A percentile compares a stretch with the other conserved stretches of the same genome.
These are phyloP conservation scores for Noctuana brunneofusca DNA, from an alignment of 2,888 invertebrate genomes.

Conservation along the genomic window DNA sequence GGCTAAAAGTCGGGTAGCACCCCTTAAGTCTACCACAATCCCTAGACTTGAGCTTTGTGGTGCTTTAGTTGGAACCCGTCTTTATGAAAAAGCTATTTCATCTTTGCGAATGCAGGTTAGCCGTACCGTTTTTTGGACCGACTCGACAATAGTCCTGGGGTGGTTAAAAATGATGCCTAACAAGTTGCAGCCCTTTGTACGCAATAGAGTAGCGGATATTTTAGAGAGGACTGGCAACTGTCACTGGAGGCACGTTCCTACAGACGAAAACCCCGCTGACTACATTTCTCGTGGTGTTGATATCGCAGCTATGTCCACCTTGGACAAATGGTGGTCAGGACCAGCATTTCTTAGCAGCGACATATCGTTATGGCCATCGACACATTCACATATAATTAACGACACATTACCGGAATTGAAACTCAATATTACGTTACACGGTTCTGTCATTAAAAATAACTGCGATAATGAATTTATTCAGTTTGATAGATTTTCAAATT, in stretches of 20 bases:
- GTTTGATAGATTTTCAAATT: conserved; percentile 37
- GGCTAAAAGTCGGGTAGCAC: conserved; percentile 44
- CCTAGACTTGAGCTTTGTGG: conserved; percentile 48
- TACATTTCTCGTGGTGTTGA: conserved; percentile 36
- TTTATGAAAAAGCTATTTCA: conserved; percentile 40
- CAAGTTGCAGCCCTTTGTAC: conserved; percentile 45
- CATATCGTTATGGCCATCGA: conserved; percentile 25
- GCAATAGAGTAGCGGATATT: conserved; percentile 44
- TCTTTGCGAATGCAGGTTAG: conserved; percentile 38
- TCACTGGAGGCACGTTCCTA: conserved; percentile 43
- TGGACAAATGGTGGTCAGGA: conserved; percentile 35
- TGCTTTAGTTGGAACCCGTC: conserved; percentile 43
- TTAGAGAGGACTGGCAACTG: conserved; percentile 38
- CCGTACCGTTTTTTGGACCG: conserved; percentile 42
- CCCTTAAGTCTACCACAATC: conserved; percentile 43
- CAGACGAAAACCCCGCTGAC: conserved; percentile 39
- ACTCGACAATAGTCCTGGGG: conserved; percentile 45
- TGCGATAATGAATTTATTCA: conserved; percentile 20
- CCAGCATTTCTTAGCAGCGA: conserved; percentile 26
- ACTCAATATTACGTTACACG: conserved; percentile 7
- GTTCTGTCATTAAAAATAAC: neutral
- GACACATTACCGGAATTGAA: conserved; percentile 11
- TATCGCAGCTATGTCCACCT: neutral
- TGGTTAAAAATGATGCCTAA: conserved; percentile 38
- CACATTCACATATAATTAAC: neutral